Percentiles rank a stretch among this genome's conserved stretches.
These are phyloP conservation scores for Erpobdella octoculata DNA, from an alignment of 2,888 invertebrate species.

Conservation along the genomic window DNA sequence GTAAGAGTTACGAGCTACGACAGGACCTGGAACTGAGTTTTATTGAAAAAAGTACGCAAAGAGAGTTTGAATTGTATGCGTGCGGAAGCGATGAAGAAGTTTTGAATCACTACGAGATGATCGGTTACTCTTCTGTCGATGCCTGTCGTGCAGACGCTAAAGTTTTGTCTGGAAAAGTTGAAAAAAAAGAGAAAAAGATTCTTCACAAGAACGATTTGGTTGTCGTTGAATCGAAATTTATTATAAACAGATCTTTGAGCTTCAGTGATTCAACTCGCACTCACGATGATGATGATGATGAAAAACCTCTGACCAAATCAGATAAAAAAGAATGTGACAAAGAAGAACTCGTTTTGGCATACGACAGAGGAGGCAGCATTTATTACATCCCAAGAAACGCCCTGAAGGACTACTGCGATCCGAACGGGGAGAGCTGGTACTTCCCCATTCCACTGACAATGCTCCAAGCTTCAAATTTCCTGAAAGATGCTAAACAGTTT, in stretches of 20 bases:
- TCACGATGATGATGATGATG: not conserved
- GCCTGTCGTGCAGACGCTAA: too few species aligned
- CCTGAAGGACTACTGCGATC: slow-evolving; percentile 36
- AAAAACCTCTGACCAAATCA: not conserved
- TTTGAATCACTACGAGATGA: slow-evolving; percentile 2
- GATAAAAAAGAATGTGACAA: too few species aligned
- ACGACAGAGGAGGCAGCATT: slow-evolving; percentile 34
- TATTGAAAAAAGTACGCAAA: not conserved
- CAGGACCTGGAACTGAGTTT: slow-evolving; percentile 1
- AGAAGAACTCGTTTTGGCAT: slow-evolving; percentile 24
- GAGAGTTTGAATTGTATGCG: not conserved
- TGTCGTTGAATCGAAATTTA: not conserved
- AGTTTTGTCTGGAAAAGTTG: too few species aligned
- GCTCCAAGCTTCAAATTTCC: slow-evolving; percentile 36
- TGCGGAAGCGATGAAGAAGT: not conserved
- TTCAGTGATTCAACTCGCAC: too few species aligned
- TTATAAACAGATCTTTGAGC: not conserved
- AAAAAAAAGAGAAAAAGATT: too few species aligned
- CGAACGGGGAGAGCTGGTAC: slow-evolving; percentile 37
- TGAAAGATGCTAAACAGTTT: slow-evolving; percentile 33
- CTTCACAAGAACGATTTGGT: too few species aligned
- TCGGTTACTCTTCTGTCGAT: not conserved
- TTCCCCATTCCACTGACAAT: slow-evolving; percentile 36
- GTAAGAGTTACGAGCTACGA: not conserved
- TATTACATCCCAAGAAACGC: slow-evolving; percentile 32